Conservation (phyloP, 35 echinoderm and acorn worm species). For the Apostichopus parvimensis region DNA sequence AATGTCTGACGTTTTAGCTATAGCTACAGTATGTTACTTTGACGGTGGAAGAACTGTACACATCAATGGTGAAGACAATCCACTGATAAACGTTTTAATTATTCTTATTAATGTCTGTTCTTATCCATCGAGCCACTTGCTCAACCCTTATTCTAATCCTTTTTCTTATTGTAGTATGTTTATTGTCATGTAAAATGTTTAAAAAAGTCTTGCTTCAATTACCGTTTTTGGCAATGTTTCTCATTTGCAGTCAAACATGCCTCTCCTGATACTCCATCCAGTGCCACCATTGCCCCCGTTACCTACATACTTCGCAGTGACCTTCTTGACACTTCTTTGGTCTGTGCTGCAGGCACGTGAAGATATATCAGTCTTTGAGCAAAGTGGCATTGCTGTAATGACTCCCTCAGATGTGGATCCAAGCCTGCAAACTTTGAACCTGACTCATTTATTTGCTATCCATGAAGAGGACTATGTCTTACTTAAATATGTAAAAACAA, state of each 20-base stretch:
- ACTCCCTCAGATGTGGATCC: constrained; percentile 17
- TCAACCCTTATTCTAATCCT: too few species aligned
- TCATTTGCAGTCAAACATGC: constrained; percentile 47
- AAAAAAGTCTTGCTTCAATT: too few species aligned
- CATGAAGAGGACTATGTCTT: constrained; percentile 62
- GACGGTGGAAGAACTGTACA: too few species aligned
- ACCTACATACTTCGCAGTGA: constrained; percentile 73
- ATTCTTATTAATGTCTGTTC: too few species aligned
- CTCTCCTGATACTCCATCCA: constrained; percentile 65
- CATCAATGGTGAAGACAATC: too few species aligned
- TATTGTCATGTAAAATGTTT: too few species aligned
- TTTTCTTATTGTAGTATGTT: too few species aligned
- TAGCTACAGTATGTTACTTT: too few species aligned
- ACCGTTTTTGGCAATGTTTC: neutral
- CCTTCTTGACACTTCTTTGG: constrained; percentile 72
- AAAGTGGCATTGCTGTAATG: constrained; percentile 7
- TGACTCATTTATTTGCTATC: constrained; percentile 61
- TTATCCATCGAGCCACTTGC: too few species aligned
- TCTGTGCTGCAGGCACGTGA: constrained; percentile 80
- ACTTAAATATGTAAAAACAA: constrained; percentile 70
- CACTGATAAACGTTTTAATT: too few species aligned
- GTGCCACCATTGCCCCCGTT: constrained; percentile 75
- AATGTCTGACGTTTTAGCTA: too few species aligned
- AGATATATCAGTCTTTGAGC: constrained; percentile 41
- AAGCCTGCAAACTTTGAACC: constrained; percentile 12